Base-by-base conservation (phyloP, 2,888 invertebrate species). In the Epinotia bilunana region DNA sequence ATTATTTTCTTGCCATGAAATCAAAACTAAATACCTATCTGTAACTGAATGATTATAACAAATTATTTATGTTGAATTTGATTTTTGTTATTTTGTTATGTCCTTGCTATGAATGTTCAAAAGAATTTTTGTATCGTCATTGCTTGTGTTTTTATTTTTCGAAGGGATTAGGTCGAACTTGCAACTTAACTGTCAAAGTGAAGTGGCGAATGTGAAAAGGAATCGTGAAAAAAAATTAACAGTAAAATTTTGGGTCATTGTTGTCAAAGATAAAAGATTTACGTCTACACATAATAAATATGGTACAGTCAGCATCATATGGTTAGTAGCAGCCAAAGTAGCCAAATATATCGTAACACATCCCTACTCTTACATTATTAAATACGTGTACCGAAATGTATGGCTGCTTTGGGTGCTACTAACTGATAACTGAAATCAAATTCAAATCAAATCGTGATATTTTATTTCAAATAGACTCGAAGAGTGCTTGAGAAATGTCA, bases 101-200 rank as follows among this genome's bases (percentile, higher is more conserved):
- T 11, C 4, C 16, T 13, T 61, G 23, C 9, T 33, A 28, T 61
- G 61, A 61, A n/a, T 61, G 39, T 11, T n/a, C 28, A 49, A 65
- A 28, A 28, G 28, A 3, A 65, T 28, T 28, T 61, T 62, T n/a
- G 65, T 28, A 18, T 11, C n/a, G 53, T 65, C 65, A 65, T 65
- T 65, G 65, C 23, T 65, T 53, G n/a, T 65, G 53, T 65, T 65
- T 65, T 53, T 53, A 65, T 65, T 53, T 65, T 28, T 13, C 49
- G n/a, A 65, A 65, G 65, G 53, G 65, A 64, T 64, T 63, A 63
- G 11, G n/a, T 11, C 28, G 11, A 12, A 23, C 63, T 46, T 49
- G 63, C 12, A 20, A 63, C 23, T 64, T 46, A 53, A 23, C 46
- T 49, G 63, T 64, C 46, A 49, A 64, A 64, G 23, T 64, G 63